A percentile compares a stretch with the other conserved stretches of the same genome.
These are phyloP conservation scores for Hydropotes inermis DNA, from an alignment of 2,113 vertebrate species.

Conservation along the genomic window DNA sequence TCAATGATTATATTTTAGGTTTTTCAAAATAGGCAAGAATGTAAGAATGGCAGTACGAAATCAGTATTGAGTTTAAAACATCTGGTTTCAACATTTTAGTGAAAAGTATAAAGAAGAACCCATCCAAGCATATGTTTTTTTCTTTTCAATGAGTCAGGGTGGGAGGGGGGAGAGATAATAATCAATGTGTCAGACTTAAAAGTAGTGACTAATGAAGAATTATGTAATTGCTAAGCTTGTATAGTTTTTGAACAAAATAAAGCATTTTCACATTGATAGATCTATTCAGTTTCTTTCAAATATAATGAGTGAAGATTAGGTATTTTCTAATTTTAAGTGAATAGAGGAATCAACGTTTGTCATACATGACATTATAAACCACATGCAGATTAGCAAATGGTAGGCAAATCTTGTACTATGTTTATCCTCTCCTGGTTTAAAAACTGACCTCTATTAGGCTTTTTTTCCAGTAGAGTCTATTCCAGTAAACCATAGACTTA, in stretches of 20 bases:
- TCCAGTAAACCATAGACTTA: not conserved
- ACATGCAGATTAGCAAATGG: not conserved
- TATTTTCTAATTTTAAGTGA: constrained; percentile 8
- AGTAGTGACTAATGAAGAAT: not conserved
- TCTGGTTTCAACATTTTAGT: not conserved
- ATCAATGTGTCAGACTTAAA: not conserved
- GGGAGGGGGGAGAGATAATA: not conserved
- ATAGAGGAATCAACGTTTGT: not conserved
- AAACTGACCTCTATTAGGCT: not conserved
- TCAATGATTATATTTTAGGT: not conserved
- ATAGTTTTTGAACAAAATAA: not conserved
- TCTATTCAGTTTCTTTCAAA: not conserved
- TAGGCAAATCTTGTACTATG: not conserved
- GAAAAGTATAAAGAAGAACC: not conserved
- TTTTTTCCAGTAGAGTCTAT: not conserved
- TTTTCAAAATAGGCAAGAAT: not conserved
- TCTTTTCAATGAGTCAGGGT: not conserved
- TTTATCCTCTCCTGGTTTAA: constrained; percentile 22
- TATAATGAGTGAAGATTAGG: not conserved
- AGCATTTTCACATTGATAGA: not conserved
- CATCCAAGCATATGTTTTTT: not conserved
- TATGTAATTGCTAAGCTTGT: not conserved
- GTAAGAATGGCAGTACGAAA: not conserved
- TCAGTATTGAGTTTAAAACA: not conserved
- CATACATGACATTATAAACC: not conserved